Conservation (phyloP, 2,888 invertebrate species). For the Acanthosepion pharaonis region DNA sequence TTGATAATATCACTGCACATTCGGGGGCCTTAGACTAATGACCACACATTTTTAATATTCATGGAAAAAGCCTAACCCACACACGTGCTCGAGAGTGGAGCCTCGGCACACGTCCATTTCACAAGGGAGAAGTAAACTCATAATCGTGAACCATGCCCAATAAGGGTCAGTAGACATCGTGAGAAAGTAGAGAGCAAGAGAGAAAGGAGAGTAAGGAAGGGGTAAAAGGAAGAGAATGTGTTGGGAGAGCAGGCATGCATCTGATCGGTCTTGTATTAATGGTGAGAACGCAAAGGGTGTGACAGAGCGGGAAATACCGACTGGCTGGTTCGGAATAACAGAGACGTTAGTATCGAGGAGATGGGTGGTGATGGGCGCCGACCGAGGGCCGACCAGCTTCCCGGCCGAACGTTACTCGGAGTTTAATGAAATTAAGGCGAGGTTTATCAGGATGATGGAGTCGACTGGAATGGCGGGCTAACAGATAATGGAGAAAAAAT, state of each 20-base stretch:
- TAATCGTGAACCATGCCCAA: not conserved
- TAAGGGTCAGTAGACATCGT: not conserved
- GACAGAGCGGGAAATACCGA: not conserved
- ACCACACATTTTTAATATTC: not conserved
- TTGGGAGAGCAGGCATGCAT: not conserved
- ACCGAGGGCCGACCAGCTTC: constrained; percentile 14
- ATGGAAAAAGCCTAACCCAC: constrained; percentile 9
- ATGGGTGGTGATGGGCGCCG: not conserved
- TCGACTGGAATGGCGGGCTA: not conserved
- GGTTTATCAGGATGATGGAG: constrained; percentile 8
- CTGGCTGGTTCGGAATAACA: not conserved
- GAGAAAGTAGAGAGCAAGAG: not conserved
- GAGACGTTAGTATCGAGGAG: not conserved
- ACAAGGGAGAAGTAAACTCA: not conserved
- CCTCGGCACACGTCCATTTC: not conserved
- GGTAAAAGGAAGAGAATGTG: not conserved
- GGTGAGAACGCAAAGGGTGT: constrained; percentile 11
- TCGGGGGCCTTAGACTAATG: constrained; percentile 16
- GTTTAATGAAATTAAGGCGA: constrained; percentile 33
- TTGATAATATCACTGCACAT: not conserved
- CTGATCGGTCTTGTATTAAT: not conserved
- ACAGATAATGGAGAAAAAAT: not conserved
- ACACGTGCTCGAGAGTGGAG: not conserved
- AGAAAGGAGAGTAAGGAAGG: not conserved
- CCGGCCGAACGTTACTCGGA: not conserved